Evolutionary conservation across 2,888 invertebrate genomes (phyloP).

Genomic region (Vesta saturnalis): DNA sequence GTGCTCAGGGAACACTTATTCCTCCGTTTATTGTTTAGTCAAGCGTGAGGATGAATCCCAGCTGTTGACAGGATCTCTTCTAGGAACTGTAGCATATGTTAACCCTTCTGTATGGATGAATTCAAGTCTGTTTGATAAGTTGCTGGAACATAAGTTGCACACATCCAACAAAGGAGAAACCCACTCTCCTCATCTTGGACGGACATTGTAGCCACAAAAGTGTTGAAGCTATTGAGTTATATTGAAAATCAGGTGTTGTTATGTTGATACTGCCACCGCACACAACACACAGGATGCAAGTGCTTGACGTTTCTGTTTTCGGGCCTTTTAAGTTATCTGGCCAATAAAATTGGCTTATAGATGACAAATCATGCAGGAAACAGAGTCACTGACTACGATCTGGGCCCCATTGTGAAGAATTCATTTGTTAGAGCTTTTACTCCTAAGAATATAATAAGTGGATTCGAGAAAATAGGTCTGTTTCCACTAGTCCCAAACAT

Average conservation of each 20-base stretch:
- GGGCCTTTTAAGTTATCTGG: neutral
- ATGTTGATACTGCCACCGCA: too few relatives aligned
- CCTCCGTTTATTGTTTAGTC: neutral
- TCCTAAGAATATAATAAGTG: too few relatives aligned
- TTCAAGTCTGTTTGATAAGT: neutral
- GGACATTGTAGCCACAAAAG: constrained; percentile 53
- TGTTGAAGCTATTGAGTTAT: too few relatives aligned
- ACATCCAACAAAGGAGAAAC: neutral
- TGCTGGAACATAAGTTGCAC: neutral
- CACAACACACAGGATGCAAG: constrained; percentile 56
- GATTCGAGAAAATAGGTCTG: too few relatives aligned
- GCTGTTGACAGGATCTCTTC: neutral
- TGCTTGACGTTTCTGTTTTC: constrained; percentile 52
- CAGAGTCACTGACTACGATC: too few relatives aligned
- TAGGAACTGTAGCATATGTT: neutral
- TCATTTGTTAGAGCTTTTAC: too few relatives aligned
- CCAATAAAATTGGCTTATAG: too few relatives aligned
- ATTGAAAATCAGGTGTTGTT: too few relatives aligned
- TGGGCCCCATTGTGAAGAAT: too few relatives aligned
- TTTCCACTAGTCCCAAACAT: too few relatives aligned
- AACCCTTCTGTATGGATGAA: constrained; percentile 14
- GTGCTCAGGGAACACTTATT: constrained; percentile 2
- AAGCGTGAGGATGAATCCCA: neutral
- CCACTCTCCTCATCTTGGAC: constrained; percentile 48
- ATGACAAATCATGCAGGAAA: too few relatives aligned